Evolutionary conservation across 1,140 invertebrate species (phyloP).

Genomic region (Amphibalanus amphitrite): DNA sequence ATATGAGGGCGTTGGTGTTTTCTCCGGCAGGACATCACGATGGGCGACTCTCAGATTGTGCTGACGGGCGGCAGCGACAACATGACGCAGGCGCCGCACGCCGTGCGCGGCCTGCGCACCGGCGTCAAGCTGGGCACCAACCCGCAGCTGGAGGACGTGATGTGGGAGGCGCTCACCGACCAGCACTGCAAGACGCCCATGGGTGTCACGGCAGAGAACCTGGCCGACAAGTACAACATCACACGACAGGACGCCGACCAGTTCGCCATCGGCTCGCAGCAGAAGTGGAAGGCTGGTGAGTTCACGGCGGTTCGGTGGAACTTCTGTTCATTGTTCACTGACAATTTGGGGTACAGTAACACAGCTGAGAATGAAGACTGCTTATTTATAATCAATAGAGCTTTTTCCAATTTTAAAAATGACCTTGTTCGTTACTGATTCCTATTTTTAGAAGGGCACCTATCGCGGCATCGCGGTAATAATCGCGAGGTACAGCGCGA

Average conservation of each 20-base stretch:
- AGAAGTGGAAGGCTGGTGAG: constrained; percentile 56
- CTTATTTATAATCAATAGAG: no score
- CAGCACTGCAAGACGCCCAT: constrained; percentile 79
- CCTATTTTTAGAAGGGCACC: no score
- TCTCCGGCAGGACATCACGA: constrained; percentile 55
- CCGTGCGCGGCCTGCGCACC: constrained; percentile 73
- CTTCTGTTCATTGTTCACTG: no score
- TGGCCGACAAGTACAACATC: constrained; percentile 77
- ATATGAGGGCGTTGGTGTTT: no score
- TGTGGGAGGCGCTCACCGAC: constrained; percentile 86
- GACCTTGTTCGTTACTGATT: no score
- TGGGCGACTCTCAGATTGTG: constrained; percentile 70
- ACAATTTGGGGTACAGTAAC: no score
- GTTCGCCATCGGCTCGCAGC: constrained; percentile 70
- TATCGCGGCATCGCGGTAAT: no score
- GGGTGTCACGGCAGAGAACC: constrained; percentile 94
- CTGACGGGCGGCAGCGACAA: constrained; percentile 84
- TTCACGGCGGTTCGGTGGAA: no score
- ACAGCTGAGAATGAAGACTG: no score
- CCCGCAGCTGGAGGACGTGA: constrained; percentile 67
- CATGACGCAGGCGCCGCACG: constrained; percentile 89
- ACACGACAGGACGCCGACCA: constrained; percentile 71
- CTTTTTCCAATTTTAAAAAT: no score
- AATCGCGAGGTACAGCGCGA: no score
- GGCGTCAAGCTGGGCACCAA: constrained; percentile 66